Conservation (phyloP, 2,888 invertebrate species). For the Xestia sexstrigata region DNA sequence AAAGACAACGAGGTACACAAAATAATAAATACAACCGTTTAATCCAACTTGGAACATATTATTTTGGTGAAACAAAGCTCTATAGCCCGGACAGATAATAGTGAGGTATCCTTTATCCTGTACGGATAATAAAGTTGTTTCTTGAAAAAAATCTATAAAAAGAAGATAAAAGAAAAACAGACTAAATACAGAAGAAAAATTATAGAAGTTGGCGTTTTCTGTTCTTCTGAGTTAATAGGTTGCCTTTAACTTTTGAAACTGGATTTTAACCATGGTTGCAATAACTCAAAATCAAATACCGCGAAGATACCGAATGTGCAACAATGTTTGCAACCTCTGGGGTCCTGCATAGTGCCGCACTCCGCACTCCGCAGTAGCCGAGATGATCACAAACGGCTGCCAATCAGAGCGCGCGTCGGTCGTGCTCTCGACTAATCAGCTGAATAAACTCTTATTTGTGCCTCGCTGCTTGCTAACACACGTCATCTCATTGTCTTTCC, state of each 20-base stretch:
- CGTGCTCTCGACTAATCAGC: constrained; percentile 70
- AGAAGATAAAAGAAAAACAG: background rate
- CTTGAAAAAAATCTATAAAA: background rate
- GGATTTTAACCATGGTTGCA: background rate
- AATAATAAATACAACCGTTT: no score
- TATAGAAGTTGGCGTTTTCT: background rate
- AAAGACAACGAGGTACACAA: no score
- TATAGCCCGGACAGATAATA: background rate
- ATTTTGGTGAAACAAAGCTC: background rate
- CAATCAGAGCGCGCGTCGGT: constrained; percentile 74
- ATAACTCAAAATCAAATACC: background rate
- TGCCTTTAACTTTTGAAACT: background rate
- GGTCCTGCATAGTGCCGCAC: constrained; percentile 61
- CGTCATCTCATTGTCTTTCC: constrained; percentile 42
- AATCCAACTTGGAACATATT: background rate
- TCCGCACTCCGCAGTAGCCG: no score
- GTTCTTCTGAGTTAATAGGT: background rate
- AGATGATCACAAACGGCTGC: constrained; percentile 64
- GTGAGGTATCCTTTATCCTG: background rate
- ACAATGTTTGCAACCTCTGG: constrained; percentile 66
- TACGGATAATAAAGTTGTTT: background rate
- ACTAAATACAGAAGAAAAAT: background rate
- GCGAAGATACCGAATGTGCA: background rate
- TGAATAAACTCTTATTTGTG: constrained; percentile 59
- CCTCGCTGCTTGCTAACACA: constrained; percentile 35